Percentiles rank a stretch among this genome's conserved stretches.
Evolutionary conservation across 2,113 vertebrate genomes (phyloP).

Genomic region (Triplophysa rosa): DNA sequence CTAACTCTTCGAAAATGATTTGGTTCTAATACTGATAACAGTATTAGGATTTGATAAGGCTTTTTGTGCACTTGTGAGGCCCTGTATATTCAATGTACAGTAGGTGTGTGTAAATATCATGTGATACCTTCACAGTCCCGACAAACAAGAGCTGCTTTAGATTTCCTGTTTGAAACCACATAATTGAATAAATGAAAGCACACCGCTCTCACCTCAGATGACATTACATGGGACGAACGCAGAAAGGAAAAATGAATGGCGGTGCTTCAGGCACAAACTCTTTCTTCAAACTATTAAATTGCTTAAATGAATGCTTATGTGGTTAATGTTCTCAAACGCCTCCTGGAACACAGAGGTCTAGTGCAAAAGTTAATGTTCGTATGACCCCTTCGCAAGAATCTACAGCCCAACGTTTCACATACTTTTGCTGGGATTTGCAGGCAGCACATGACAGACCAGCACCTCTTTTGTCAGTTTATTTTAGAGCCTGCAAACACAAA

Average conservation of each 20-base stretch:
- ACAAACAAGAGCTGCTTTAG: not conserved
- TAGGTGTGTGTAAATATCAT: not conserved
- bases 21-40: not conserved
- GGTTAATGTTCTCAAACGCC: slow-evolving; percentile 12
- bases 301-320: not conserved
- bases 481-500: slow-evolving; percentile 70
- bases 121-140: not conserved
- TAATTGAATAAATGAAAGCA: slow-evolving; percentile 3
- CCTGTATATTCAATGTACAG: not conserved
- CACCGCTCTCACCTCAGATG: not conserved
- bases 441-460: slow-evolving; percentile 64
- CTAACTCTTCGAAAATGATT: not conserved
- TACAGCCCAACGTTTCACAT: not conserved
- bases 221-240: not conserved
- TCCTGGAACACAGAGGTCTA: slow-evolving; percentile 5
- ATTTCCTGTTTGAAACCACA: not conserved
- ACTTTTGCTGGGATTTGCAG: not conserved
- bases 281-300: not conserved
- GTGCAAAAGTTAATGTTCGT: slow-evolving; percentile 18
- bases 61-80: not conserved
- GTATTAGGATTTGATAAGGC: not conserved
- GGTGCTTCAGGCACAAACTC: not conserved
- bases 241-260: not conserved
- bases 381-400: not conserved
- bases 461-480: slow-evolving; percentile 71